Base-by-base conservation (phyloP, 2,888 invertebrate genomes). In the Amblyteles armatorius region DNA sequence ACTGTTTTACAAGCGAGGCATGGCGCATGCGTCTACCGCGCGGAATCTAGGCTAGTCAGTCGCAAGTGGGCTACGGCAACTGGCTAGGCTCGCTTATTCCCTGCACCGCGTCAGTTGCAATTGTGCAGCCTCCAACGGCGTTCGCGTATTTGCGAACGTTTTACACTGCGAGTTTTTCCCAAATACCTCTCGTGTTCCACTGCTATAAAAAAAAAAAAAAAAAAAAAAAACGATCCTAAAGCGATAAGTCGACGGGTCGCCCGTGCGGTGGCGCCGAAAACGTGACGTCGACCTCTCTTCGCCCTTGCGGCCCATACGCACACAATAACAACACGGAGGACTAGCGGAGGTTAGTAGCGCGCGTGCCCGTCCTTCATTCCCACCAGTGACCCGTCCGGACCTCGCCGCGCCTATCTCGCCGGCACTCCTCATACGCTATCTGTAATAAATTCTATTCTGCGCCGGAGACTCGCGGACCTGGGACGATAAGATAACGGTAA, bases 11-110 rank as follows among this genome's bases (percentile, higher is more conserved):
- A 57, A 26, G 22, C 13, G 63, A 48, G 72, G 81, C 63, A 55
- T 85, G 82, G 90, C 90, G 91, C 91, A 90, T 90, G 91, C 89
- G 89, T 88, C 82, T 33, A 48, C 60, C 9, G 79, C 48, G 67
- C 33, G 69, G 87, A 89, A 91, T 91, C 92, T 92, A 91, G 91
- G 90, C 90, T 92, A 91, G 89, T 84, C 81, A 84, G 87, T 83
- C 87, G 89, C 89, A 87, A 86, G 85, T 76, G 67, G 65, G 77
- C 77, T 85, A 79, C 67, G 79, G 55, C 44, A 78, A 69, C 69
- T 33, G 69, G 22, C 33, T 29, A 9, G 26, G 52, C 73, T 78
- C 52, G 63, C 79, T 68, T 68, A n/a, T 65, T 48, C 69, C 72
- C 76, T 82, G 85, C 85, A 85, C 52, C 79, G 79, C 79, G 60